Percentiles rank a stretch among this genome's conserved stretches.
Evolutionary conservation across 2,888 invertebrate species (phyloP).

Genomic region (Crematogaster levior): DNA sequence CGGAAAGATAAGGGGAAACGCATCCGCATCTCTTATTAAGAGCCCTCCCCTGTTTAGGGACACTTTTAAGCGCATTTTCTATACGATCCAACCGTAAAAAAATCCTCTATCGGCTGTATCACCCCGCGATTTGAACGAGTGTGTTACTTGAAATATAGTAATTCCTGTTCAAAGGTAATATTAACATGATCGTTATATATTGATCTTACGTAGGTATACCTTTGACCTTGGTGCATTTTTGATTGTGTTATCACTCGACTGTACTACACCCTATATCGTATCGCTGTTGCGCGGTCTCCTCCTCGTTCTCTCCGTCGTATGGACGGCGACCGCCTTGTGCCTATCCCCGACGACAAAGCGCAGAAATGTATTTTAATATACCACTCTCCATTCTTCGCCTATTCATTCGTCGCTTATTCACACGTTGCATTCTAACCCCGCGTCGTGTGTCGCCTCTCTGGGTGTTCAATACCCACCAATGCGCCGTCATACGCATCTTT

Average conservation of each 20-base stretch:
- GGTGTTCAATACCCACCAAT: constrained; percentile 22
- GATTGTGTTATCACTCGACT: constrained; percentile 31
- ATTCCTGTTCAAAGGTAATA: neutral
- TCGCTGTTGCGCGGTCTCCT: constrained; percentile 9
- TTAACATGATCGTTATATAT: neutral
- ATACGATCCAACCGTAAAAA: neutral
- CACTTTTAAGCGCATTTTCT: constrained; percentile 8
- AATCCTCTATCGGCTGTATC: neutral
- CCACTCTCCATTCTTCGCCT: constrained; percentile 34
- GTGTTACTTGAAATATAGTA: neutral
- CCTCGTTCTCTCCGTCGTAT: neutral
- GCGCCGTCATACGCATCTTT: constrained; percentile 13
- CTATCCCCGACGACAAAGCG: constrained; percentile 32
- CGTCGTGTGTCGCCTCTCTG: neutral
- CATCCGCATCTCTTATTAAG: neutral
- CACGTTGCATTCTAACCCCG: constrained; percentile 31
- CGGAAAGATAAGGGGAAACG: neutral
- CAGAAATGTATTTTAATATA: constrained; percentile 50
- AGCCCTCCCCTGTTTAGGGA: neutral
- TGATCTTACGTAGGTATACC: constrained; percentile 31
- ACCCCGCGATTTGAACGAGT: neutral
- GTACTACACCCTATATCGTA: neutral
- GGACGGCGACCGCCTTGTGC: constrained; percentile 17
- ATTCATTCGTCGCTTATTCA: constrained; percentile 49
- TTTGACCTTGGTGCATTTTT: constrained; percentile 34